Conservation (phyloP, 2,888 invertebrate species). For the Lithophane socia region DNA sequence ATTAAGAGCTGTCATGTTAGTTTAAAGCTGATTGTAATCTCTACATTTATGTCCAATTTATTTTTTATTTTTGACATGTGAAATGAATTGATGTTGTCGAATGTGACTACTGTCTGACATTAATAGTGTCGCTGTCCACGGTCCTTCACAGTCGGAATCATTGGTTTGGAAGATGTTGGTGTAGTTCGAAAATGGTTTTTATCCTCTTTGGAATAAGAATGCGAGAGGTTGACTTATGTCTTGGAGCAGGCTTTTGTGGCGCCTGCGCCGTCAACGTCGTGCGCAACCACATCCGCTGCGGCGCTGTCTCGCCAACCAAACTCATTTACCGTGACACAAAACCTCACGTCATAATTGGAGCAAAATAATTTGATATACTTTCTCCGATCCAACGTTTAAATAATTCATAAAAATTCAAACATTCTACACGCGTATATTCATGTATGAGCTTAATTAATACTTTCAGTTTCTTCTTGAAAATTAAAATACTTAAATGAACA, state of each 20-base stretch:
- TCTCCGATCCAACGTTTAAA: slow-evolving; percentile 80
- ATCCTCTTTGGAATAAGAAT: slow-evolving; percentile 48
- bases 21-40: slow-evolving; percentile 63
- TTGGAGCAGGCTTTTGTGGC: slow-evolving; percentile 27
- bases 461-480: slow-evolving; percentile 80
- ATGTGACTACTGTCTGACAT: slow-evolving; percentile 62
- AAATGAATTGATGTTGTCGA: slow-evolving; percentile 50
- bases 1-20: slow-evolving; percentile 58
- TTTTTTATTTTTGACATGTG: slow-evolving; percentile 62
- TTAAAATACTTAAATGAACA: slow-evolving; percentile 72
- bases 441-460: slow-evolving; percentile 78
- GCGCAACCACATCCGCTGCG: slow-evolving; percentile 65
- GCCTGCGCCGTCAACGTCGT: slow-evolving; percentile 46
- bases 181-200: slow-evolving; percentile 36
- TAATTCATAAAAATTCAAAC: slow-evolving; percentile 81
- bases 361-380: slow-evolving; percentile 87
- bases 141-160: slow-evolving; percentile 28
- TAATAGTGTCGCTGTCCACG: slow-evolving; percentile 53
- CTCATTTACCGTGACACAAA: slow-evolving; percentile 78
- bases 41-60: slow-evolving; percentile 59
- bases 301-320: slow-evolving; percentile 66
- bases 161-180: slow-evolving; percentile 23
- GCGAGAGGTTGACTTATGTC: slow-evolving; percentile 10
- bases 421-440: slow-evolving; percentile 69
- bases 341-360: slow-evolving; percentile 84